These are phyloP conservation scores for Masticophis lateralis DNA, from an alignment of 2,797 vertebrate species.

Conservation along the genomic window DNA sequence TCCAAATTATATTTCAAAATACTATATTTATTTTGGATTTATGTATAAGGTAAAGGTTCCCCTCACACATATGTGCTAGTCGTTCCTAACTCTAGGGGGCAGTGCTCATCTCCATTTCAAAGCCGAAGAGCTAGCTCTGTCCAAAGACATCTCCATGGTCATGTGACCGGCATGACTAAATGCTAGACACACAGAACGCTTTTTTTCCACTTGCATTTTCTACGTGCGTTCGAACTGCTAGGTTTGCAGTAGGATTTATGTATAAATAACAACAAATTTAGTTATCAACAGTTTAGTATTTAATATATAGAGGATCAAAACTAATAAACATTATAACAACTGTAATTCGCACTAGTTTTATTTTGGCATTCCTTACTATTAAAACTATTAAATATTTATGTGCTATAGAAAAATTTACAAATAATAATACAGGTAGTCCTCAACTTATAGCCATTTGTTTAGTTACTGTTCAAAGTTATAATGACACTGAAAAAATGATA, in stretches of 20 bases:
- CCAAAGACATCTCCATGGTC: no score
- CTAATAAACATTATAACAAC: neutral
- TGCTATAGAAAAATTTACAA: neutral
- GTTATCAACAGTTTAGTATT: conserved; percentile 33
- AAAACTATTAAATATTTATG: neutral
- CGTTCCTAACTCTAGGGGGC: no score
- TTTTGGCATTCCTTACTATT: neutral
- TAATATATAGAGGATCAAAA: neutral
- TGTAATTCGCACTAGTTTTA: neutral
- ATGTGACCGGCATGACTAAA: no score
- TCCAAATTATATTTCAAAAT: conserved; percentile 37
- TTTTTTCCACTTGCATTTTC: no score
- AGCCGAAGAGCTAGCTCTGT: no score
- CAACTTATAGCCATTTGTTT: neutral
- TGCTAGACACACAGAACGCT: no score
- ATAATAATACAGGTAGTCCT: neutral
- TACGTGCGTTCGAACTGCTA: no score
- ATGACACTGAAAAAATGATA: neutral
- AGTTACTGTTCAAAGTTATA: neutral
- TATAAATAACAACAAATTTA: conserved; percentile 30
- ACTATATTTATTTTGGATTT: neutral
- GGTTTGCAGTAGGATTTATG: neutral
- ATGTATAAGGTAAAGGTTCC: neutral
- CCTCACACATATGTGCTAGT: no score
- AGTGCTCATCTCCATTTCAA: no score